These are phyloP conservation scores for Tapera naevia DNA, from an alignment of 2,797 vertebrate genomes.

Conservation along the genomic window DNA sequence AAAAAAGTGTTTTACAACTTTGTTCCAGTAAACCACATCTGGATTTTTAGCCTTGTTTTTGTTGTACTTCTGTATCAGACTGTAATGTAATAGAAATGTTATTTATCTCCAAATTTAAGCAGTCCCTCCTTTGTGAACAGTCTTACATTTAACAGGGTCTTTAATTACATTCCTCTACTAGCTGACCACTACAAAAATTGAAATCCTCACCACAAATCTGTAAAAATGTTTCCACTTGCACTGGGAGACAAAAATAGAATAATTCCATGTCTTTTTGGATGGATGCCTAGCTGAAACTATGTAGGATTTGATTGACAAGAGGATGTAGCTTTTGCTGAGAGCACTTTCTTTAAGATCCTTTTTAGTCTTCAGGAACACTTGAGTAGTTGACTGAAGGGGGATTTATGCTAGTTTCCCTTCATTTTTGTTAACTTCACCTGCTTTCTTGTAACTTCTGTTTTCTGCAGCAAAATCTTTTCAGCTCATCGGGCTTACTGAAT, in stretches of 20 bases:
- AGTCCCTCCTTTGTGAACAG: background rate
- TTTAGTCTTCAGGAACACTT: constrained; percentile 67
- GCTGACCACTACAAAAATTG: constrained; percentile 71
- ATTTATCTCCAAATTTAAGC: constrained; percentile 21
- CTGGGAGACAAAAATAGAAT: constrained; percentile 90
- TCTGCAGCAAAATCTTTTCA: background rate
- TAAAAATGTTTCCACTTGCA: constrained; percentile 75
- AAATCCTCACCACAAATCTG: constrained; percentile 72
- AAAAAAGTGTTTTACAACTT: constrained; percentile 14
- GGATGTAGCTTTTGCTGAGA: constrained; percentile 82
- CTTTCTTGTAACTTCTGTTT: constrained; percentile 24
- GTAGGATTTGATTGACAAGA: constrained; percentile 85
- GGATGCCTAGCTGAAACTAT: constrained; percentile 85
- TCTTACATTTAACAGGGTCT: constrained; percentile 52
- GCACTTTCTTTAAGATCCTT: constrained; percentile 75
- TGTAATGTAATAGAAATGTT: background rate
- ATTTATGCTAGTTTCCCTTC: constrained; percentile 27
- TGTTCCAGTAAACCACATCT: constrained; percentile 36
- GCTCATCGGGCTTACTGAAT: constrained; percentile 8
- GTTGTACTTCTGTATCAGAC: background rate
- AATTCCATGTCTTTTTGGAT: constrained; percentile 89
- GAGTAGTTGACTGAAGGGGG: constrained; percentile 59
- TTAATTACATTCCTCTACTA: constrained; percentile 69
- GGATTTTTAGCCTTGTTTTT: constrained; percentile 26
- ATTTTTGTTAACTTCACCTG: constrained; percentile 19